Conservation (phyloP, 92 coral and sea anemone species). For the Paragorgia papillata region DNA sequence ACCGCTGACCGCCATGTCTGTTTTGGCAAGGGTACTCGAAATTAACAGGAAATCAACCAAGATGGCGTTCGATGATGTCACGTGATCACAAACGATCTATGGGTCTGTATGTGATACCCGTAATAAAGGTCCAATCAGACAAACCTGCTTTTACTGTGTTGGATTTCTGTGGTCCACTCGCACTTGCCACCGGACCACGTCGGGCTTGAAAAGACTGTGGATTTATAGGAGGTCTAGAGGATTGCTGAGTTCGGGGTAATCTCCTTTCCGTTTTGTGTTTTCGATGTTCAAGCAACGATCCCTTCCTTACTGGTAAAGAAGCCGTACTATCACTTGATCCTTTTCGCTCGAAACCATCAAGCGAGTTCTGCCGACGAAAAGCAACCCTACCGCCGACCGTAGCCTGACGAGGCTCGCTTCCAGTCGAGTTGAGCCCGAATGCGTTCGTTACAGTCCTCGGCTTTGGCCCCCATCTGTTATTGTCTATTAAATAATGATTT, state of each 20-base stretch:
- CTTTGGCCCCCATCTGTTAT: constrained; percentile 14
- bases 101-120: no score
- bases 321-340: constrained; percentile 75
- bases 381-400: constrained; percentile 39
- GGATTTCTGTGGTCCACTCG: constrained; percentile 60
- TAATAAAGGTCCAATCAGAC: no score
- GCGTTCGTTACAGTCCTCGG: background rate
- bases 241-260: constrained; percentile 59
- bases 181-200: constrained; percentile 47
- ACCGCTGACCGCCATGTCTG: no score
- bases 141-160: constrained; percentile 8
- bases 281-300: constrained; percentile 83
- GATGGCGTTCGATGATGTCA: no score
- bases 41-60: no score
- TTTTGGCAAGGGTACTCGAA: no score
- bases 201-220: constrained; percentile 43
- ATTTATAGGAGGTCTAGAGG: constrained; percentile 60
- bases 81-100: no score
- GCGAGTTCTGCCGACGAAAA: constrained; percentile 74
- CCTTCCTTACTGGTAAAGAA: constrained; percentile 50
- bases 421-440: constrained; percentile 34
- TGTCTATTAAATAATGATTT: constrained; percentile 33
- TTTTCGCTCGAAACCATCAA: constrained; percentile 74
- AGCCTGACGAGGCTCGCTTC: constrained; percentile 41
- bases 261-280: constrained; percentile 61